Conservation (phyloP, 2,797 vertebrate genomes). For the Scolopax bukidnonensis region DNA sequence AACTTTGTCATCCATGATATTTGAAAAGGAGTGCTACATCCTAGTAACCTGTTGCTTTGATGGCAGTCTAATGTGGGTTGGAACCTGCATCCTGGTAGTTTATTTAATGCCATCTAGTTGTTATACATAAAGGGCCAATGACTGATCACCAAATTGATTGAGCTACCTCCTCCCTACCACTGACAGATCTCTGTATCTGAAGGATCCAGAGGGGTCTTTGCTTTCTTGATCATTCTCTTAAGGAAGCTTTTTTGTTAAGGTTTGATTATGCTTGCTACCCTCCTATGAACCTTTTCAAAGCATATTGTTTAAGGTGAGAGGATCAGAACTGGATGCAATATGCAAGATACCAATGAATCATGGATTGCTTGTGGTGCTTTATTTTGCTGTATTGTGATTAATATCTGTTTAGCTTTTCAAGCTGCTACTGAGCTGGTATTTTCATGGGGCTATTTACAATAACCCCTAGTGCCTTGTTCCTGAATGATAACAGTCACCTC, state of each 20-base stretch:
- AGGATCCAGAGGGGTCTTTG: not conserved
- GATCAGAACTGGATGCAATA: not conserved
- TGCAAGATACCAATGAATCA: not conserved
- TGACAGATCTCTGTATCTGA: not conserved
- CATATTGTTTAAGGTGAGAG: not conserved
- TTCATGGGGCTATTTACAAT: not conserved
- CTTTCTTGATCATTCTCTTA: not conserved
- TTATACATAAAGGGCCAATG: not conserved
- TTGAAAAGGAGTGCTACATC: not conserved
- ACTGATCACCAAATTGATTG: not conserved
- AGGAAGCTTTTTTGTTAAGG: not conserved
- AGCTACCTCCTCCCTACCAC: not conserved
- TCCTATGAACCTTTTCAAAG: not conserved
- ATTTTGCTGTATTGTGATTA: not conserved
- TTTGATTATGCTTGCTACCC: not conserved
- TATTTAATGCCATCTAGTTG: not conserved
- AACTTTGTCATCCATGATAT: not conserved
- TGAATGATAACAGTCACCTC: not conserved
- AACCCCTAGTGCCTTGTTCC: fast-evolving
- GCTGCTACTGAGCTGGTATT: not conserved
- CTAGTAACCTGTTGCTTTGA: not conserved
- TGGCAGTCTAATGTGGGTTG: not conserved
- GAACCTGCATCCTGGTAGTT: not conserved
- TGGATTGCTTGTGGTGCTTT: not conserved
- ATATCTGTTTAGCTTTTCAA: not conserved